phyloP scores from a whole-genome alignment of 2,797 vertebrate genomes.

The Crenichthys baileyi region DNA sequence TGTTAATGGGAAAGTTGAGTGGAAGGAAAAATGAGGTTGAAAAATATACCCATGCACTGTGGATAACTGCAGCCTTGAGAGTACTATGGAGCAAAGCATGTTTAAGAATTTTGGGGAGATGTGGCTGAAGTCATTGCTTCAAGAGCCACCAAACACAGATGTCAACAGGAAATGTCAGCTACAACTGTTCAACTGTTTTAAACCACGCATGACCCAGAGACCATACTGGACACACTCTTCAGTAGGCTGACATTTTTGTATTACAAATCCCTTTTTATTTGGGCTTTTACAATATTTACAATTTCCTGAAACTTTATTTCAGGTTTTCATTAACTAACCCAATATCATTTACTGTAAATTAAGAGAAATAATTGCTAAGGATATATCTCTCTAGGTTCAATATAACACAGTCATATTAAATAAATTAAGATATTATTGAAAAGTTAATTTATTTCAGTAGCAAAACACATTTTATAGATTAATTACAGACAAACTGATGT shows the following conservation, averaged over 20 bases:
- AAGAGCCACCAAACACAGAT: neutral
- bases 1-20: too few species aligned
- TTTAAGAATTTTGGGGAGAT: too few species aligned
- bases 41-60: too few species aligned
- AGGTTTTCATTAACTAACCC: neutral
- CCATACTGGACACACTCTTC: neutral
- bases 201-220: neutral
- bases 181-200: neutral
- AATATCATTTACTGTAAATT: too few species aligned
- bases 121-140: neutral
- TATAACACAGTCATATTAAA: too few species aligned
- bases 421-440: neutral
- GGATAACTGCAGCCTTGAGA: too few species aligned
- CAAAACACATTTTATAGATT: neutral
- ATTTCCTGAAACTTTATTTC: too few species aligned
- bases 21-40: too few species aligned
- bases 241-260: neutral
- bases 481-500: neutral
- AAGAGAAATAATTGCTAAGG: too few species aligned
- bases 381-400: too few species aligned
- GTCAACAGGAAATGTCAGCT: neutral
- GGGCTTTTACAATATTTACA: too few species aligned
- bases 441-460: neutral
- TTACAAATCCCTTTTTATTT: neutral
- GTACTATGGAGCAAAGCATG: too few species aligned